phyloP scores from a whole-genome alignment of 2,888 invertebrate species.

The Agriopis leucophaearia region DNA sequence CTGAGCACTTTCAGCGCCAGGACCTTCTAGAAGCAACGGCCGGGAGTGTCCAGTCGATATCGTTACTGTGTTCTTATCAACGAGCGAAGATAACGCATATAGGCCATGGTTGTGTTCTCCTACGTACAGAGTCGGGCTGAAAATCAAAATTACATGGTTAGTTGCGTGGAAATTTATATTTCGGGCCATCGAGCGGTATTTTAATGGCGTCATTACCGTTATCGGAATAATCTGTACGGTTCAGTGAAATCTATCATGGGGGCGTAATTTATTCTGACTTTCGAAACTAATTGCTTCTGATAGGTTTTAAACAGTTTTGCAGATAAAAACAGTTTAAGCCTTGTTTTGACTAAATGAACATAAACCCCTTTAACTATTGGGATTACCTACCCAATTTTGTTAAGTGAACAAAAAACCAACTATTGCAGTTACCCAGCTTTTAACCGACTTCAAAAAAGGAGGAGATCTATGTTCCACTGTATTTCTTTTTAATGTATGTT shows the following conservation, averaged over 20 bases:
- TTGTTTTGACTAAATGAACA: neutral
- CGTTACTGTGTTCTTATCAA: constrained; percentile 95
- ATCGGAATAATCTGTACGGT: constrained; percentile 30
- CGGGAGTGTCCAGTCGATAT: constrained; percentile 90
- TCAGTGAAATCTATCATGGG: constrained; percentile 30
- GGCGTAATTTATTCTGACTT: constrained; percentile 25
- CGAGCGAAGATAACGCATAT: constrained; percentile 96
- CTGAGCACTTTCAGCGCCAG: constrained; percentile 67
- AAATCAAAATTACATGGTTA: constrained; percentile 53
- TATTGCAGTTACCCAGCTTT: too few species aligned
- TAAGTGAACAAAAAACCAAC: too few species aligned
- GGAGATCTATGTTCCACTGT: too few species aligned
- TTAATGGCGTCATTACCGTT: constrained; percentile 21
- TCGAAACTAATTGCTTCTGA: constrained; percentile 12
- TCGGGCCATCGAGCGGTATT: constrained; percentile 12
- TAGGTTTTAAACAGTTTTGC: constrained; percentile 1
- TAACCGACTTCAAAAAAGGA: too few species aligned
- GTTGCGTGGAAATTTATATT: constrained; percentile 12
- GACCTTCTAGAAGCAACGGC: constrained; percentile 92
- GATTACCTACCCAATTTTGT: neutral
- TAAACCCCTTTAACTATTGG: neutral
- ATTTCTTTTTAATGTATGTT: too few species aligned
- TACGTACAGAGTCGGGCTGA: constrained; percentile 95
- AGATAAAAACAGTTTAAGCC: neutral
- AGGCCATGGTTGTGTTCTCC: constrained; percentile 94